phyloP scores from a whole-genome alignment of 23 tunicate species.

The Corella eumyota region DNA sequence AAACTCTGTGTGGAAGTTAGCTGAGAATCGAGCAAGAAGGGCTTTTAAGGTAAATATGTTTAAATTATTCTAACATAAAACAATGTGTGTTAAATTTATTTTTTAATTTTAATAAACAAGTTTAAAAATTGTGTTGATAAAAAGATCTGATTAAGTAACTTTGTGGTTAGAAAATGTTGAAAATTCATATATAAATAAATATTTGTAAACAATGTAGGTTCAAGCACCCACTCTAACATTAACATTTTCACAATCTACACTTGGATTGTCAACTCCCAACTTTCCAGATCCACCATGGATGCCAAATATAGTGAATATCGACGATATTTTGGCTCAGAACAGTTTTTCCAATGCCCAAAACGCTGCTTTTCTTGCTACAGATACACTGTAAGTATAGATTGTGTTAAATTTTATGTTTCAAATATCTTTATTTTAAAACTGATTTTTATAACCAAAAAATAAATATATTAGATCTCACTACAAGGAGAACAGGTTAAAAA shows the following conservation, averaged over 20 bases:
- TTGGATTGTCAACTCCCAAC: slow-evolving; percentile 18
- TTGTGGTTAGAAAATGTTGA: too few species aligned
- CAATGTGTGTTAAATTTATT: not conserved
- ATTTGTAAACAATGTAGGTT: slow-evolving; percentile 16
- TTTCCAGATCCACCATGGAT: slow-evolving; percentile 91
- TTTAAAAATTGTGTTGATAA: slow-evolving; percentile 2
- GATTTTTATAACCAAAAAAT: too few species aligned
- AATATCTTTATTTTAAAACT: too few species aligned
- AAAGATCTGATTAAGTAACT: not conserved
- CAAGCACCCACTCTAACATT: slow-evolving; percentile 19
- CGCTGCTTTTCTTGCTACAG: slow-evolving; percentile 68
- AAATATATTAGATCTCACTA: slow-evolving; percentile 60
- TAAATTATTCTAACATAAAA: not conserved
- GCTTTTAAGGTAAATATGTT: slow-evolving; percentile 25
- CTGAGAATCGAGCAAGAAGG: slow-evolving; percentile 49
- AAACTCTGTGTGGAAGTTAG: slow-evolving; percentile 45
- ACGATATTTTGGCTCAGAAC: slow-evolving; percentile 51
- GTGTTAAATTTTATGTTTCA: not conserved
- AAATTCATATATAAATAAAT: too few species aligned
- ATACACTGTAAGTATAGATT: slow-evolving; percentile 49
- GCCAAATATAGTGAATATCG: slow-evolving; percentile 46
- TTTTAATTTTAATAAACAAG: not conserved
- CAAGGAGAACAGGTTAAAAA: slow-evolving; percentile 56
- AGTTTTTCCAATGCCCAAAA: slow-evolving; percentile 33
- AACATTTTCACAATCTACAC: slow-evolving; percentile 17